Evolutionary conservation across 2,797 vertebrate species (phyloP), one percentile per base, ranked within the genome.

Genomic region (Pantherophis vulpinus): DNA sequence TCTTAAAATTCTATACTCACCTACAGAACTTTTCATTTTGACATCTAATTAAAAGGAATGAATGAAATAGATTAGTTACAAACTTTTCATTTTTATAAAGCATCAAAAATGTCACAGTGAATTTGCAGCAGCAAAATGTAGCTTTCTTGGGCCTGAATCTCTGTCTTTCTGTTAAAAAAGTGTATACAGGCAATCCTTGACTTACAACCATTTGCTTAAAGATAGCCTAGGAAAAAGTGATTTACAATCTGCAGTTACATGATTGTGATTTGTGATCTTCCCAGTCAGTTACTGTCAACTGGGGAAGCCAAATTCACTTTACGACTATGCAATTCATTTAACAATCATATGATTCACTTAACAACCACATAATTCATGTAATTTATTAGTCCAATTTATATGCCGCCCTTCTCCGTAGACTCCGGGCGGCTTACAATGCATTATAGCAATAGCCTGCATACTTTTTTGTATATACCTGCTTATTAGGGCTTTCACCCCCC

Each of bases 11-110:
- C 20, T 56, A 12, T 90, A 96, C 96, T 95, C 37, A 97, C 95
- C 96, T 93, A 90, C 92, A 47, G 92, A 96, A 54, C 90, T 96
- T 93, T 96, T 97, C 92, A 93, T 97, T 94, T 47, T 90, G 93
- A 96, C 70, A 86, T 95, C 96, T 97, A 92, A 90, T 88, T 58
- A 70, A 91, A 89, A 89, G 70, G 0, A 20, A 47, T 66, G 61
- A 94, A 63, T 94, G 86, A 29, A 91, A 92, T 14, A 92, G 86
- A 54, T 89, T 91, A 94, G 86, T 32, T 83, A 59, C 58, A 92
- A 83, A 92, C 23, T 91, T 20, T 42, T 29, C 29, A 63, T 54
- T 74, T 92, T 86, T 3, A 1, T 47, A 29, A 55, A 86, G 87
- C 93, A 87, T 59, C 54, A 91, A 87, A 93, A 83, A 74, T 25